Evolutionary conservation across 1,140 invertebrate species (phyloP), one percentile per base, ranked within the genome.

Genomic region (Drosophila pseudoobscura): DNA sequence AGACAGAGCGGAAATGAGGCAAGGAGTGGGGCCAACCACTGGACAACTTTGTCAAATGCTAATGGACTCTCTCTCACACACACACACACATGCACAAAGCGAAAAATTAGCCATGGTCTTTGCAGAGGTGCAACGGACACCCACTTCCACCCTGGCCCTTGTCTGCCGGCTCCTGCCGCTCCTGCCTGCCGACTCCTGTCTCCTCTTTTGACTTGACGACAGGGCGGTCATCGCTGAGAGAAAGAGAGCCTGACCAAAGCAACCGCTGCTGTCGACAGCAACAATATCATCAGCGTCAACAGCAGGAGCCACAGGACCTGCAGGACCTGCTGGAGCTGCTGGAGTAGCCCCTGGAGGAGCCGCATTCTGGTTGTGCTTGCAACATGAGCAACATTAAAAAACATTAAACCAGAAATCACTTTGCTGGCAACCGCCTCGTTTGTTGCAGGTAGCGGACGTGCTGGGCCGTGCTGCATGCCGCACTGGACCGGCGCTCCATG

Each of bases 361-460:
- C 29, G 29, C 9, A 39, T 39, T 13, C 35, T 39, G 35, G 35
- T 13, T 39, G 35, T 13, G 35, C 35, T 45, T 87, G 83, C 83
- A 87, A 87, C 83, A 87, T 83, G 83, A 87, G 83, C 83, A 75
- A 78, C 82, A 87, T 87, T 85, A 85, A 83, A 82, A 85, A 85
- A 87, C 82, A 85, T 85, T 88, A 87, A 85, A 83, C 82, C 83
- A 79, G 83, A 87, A 87, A 87, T 87, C 82, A 87, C 82, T 87
- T 87, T 87, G 84, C 71, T 52, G 69, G n/a, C 83, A 79, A 82
- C 83, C 83, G 79, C 83, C 71, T 79, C 83, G 80, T 88, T 88
- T 87, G 83, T 88, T 88, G 69, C 71, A 20, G 20, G 20, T 20
- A 49, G 45, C 20, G 24, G 35, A 24, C 39, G 26, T 49, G 56